Conservation (phyloP, 2,888 invertebrate genomes). For the Drosophila pseudotakahashii region DNA sequence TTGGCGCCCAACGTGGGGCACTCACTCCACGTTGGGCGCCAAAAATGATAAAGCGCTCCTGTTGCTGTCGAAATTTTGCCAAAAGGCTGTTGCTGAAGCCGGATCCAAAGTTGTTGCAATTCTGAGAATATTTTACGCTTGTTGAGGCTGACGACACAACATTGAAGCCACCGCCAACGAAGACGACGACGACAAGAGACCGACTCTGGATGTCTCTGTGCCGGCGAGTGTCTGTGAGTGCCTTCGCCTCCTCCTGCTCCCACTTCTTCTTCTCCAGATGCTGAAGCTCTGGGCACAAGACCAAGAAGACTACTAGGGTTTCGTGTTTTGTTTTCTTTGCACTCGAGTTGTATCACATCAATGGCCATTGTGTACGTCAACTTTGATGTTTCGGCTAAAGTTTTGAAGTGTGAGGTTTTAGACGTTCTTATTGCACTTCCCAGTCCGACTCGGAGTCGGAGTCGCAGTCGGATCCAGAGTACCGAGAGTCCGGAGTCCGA, state of each 20-base stretch:
- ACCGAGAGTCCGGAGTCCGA: slow-evolving; percentile 24
- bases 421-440: slow-evolving; percentile 78
- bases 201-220: slow-evolving; percentile 14
- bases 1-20: slow-evolving; percentile 15
- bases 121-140: slow-evolving; percentile 76
- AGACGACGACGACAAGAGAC: slow-evolving; percentile 39
- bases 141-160: slow-evolving; percentile 72
- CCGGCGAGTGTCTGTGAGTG: slow-evolving; percentile 15
- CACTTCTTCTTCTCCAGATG: slow-evolving; percentile 23
- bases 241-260: slow-evolving; percentile 3
- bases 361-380: slow-evolving; percentile 80
- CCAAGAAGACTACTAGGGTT: slow-evolving; percentile 57
- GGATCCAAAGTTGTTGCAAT: slow-evolving; percentile 73
- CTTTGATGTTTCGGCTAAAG: slow-evolving; percentile 81
- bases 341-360: slow-evolving; percentile 79
- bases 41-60: slow-evolving; percentile 16
- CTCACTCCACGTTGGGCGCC: slow-evolving; percentile 22
- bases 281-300: slow-evolving; percentile 30
- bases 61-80: slow-evolving; percentile 37
- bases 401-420: slow-evolving; percentile 80
- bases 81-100: slow-evolving; percentile 48
- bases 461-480: slow-evolving; percentile 11
- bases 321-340: slow-evolving; percentile 79
- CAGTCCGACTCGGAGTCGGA: slow-evolving; percentile 15
- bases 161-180: slow-evolving; percentile 69